These are phyloP conservation scores for Pollenia angustigena DNA, from an alignment of 2,888 invertebrate species.

Conservation along the genomic window DNA sequence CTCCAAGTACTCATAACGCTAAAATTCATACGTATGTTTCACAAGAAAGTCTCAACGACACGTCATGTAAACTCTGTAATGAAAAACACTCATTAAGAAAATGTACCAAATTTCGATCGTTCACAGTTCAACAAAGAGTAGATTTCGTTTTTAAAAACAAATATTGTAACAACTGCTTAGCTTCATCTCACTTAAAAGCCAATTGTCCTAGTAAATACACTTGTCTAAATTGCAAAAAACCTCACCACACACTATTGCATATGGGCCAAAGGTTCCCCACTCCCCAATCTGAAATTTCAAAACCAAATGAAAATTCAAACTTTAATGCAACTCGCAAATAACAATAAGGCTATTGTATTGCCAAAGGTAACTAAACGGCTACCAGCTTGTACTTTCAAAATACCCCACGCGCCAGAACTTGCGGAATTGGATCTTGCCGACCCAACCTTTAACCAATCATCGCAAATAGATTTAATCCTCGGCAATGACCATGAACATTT, in stretches of 20 bases:
- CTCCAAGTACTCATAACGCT: neutral
- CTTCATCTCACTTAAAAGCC: no score
- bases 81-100: neutral
- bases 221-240: neutral
- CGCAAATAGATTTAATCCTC: constrained; percentile 30
- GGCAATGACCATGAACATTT: constrained; percentile 30
- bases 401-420: neutral
- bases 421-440: constrained; percentile 29
- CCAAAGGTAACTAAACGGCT: constrained; percentile 31
- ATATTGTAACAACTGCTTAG: no score
- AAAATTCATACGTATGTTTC: neutral
- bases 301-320: no score
- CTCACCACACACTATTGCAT: neutral
- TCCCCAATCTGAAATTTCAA: neutral
- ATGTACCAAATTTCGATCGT: neutral
- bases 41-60: neutral
- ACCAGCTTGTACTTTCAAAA: neutral
- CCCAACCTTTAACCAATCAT: constrained; percentile 40
- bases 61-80: neutral
- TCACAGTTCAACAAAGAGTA: neutral
- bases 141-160: neutral
- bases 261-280: neutral
- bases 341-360: constrained; percentile 23
- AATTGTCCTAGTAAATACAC: no score
- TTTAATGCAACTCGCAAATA: neutral